phyloP scores from a whole-genome alignment of 1,140 invertebrate species.

The Euura lappo region DNA sequence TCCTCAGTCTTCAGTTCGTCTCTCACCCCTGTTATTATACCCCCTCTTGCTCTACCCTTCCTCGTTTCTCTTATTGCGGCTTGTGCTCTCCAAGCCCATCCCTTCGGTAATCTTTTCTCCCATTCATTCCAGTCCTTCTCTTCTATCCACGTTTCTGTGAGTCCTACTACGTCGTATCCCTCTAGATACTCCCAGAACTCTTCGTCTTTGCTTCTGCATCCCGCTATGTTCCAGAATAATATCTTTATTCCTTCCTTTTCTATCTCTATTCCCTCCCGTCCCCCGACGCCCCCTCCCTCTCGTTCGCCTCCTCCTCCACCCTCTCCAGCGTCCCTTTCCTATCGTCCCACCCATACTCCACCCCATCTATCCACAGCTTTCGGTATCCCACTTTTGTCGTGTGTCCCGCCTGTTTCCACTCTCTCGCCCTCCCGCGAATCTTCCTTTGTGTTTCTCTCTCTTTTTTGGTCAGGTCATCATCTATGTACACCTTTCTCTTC shows the following conservation, averaged over 20 bases:
- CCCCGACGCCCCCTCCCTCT: slow-evolving; percentile 19
- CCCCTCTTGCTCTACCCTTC: slow-evolving; percentile 26
- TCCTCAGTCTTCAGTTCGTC: not conserved
- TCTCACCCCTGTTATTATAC: not conserved
- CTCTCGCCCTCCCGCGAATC: not conserved
- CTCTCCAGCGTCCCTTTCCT: not conserved
- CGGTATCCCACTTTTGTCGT: not conserved
- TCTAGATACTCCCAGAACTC: slow-evolving; percentile 14
- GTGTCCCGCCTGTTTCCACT: too few species aligned
- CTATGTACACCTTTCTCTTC: slow-evolving; percentile 14
- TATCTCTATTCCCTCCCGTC: slow-evolving; percentile 19
- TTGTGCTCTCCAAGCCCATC: slow-evolving; percentile 17
- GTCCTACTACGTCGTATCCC: slow-evolving; percentile 20
- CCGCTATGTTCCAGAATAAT: too few species aligned
- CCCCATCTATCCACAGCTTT: slow-evolving; percentile 7
- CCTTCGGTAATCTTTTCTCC: slow-evolving; percentile 15
- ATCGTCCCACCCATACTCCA: not conserved
- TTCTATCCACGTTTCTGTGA: slow-evolving; percentile 31
- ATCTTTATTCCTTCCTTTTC: slow-evolving; percentile 12
- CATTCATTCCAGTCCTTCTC: slow-evolving; percentile 24
- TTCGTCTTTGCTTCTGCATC: too few species aligned
- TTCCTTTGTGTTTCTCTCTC: slow-evolving; percentile 14
- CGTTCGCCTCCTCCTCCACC: not conserved
- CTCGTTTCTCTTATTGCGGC: slow-evolving; percentile 21
- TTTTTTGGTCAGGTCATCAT: slow-evolving; percentile 17